Evolutionary conservation across 2,113 vertebrate genomes (phyloP).

Genomic region (Xenopus laevis): DNA sequence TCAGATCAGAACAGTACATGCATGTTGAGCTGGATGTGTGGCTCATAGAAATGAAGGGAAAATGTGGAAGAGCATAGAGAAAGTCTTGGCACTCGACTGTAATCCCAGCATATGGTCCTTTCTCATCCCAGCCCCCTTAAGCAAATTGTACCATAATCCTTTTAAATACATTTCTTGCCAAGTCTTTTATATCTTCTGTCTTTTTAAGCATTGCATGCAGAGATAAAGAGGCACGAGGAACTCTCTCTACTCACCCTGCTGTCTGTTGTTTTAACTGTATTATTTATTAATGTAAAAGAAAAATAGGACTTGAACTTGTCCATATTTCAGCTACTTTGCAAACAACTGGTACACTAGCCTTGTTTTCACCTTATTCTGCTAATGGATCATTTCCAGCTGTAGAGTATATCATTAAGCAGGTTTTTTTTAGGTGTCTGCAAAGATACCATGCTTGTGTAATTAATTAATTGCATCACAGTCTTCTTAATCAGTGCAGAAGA

Average conservation of each 20-base stretch:
- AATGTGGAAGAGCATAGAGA: conserved; percentile 7
- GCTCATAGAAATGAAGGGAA: conserved; percentile 19
- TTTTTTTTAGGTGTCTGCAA: background rate
- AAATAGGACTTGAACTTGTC: too few species aligned
- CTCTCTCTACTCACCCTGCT: too few species aligned
- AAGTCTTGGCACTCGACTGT: conserved; percentile 31
- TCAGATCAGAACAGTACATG: background rate
- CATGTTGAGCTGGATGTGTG: conserved; percentile 9
- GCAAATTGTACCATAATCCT: conserved; percentile 42
- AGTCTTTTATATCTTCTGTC: conserved; percentile 36
- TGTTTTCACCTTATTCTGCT: background rate
- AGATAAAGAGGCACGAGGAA: background rate
- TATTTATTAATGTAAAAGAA: too few species aligned
- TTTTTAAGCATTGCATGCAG: conserved; percentile 28
- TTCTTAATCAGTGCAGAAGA: background rate
- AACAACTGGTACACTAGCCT: background rate
- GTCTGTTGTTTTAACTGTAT: too few species aligned
- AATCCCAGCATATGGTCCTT: conserved; percentile 38
- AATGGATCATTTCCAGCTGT: background rate
- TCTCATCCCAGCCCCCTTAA: background rate
- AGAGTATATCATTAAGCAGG: background rate
- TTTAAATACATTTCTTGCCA: conserved; percentile 42
- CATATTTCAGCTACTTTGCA: too few species aligned
- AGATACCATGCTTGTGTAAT: background rate
- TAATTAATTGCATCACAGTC: conserved; percentile 7